phyloP scores from a whole-genome alignment of 2,888 invertebrate genomes.

The Brenthis daphne region DNA sequence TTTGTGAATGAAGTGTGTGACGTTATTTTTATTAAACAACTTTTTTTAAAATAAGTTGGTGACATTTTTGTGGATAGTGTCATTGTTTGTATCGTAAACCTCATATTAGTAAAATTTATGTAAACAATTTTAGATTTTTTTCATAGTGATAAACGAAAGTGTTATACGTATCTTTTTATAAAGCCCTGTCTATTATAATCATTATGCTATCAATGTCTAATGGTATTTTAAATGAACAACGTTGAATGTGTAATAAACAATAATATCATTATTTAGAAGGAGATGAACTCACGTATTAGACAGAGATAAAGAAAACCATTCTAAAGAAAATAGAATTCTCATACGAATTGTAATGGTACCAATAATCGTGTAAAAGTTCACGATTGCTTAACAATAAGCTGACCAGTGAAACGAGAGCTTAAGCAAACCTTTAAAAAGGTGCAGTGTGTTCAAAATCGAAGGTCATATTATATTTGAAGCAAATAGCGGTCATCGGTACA shows the following conservation, averaged over 20 bases:
- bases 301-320: slow-evolving; percentile 58
- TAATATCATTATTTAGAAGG: slow-evolving; percentile 70
- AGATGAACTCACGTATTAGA: slow-evolving; percentile 52
- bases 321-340: slow-evolving; percentile 80
- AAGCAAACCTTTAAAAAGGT: slow-evolving; percentile 57
- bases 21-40: neutral
- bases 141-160: neutral
- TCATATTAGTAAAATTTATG: neutral
- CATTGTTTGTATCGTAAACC: neutral
- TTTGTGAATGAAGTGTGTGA: slow-evolving; percentile 27
- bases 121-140: no score
- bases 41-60: slow-evolving; percentile 10
- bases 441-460: slow-evolving; percentile 47
- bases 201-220: slow-evolving; percentile 11
- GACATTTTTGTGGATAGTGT: slow-evolving; percentile 8
- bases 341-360: slow-evolving; percentile 77
- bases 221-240: slow-evolving; percentile 66
- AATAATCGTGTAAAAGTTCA: slow-evolving; percentile 81
- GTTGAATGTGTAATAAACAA: slow-evolving; percentile 70
- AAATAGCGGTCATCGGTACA: slow-evolving; percentile 67
- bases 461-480: slow-evolving; percentile 55
- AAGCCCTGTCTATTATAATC: slow-evolving; percentile 1
- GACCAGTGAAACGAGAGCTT: slow-evolving; percentile 55
- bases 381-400: slow-evolving; percentile 74
- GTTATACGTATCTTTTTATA: neutral